Percentiles rank a stretch among this genome's conserved stretches.
phyloP scores from a whole-genome alignment of 2,888 invertebrate genomes.

The Cerastis rubricosa region DNA sequence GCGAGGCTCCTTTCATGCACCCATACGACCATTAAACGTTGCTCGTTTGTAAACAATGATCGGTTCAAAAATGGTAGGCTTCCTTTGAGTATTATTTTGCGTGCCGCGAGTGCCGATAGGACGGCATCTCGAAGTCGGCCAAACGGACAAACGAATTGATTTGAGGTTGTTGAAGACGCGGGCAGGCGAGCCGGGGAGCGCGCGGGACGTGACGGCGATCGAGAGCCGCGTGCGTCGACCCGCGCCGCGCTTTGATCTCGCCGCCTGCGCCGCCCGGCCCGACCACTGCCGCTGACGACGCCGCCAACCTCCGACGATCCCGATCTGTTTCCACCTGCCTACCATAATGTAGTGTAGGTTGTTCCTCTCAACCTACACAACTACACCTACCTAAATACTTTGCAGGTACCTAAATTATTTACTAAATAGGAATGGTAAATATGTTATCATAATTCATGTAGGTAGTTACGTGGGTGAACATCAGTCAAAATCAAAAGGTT shows the following conservation, averaged over 20 bases:
- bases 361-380: constrained; percentile 34
- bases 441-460: constrained; percentile 12
- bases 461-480: constrained; percentile 27
- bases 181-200: constrained; percentile 66
- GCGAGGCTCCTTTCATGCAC: constrained; percentile 5
- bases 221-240: constrained; percentile 89
- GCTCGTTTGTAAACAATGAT: constrained; percentile 87
- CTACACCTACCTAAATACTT: constrained; percentile 5
- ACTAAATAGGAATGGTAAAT: neutral
- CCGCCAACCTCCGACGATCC: constrained; percentile 70
- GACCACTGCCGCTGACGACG: constrained; percentile 68
- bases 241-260: constrained; percentile 85
- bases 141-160: constrained; percentile 80
- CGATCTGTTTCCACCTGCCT: constrained; percentile 70
- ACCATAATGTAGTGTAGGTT: constrained; percentile 64
- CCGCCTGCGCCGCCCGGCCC: constrained; percentile 62
- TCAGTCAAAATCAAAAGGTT: constrained; percentile 28
- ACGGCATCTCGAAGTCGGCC: constrained; percentile 67
- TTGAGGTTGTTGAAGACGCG: constrained; percentile 69
- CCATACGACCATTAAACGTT: constrained; percentile 78
- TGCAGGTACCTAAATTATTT: constrained; percentile 6
- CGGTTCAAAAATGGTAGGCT: constrained; percentile 83
- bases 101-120: constrained; percentile 73
- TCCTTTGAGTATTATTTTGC: constrained; percentile 84
- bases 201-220: constrained; percentile 75